Percentiles rank a stretch among this genome's conserved stretches.
phyloP scores from a whole-genome alignment of 2,113 vertebrate genomes.

The Periophthalmodon schlosseri region DNA sequence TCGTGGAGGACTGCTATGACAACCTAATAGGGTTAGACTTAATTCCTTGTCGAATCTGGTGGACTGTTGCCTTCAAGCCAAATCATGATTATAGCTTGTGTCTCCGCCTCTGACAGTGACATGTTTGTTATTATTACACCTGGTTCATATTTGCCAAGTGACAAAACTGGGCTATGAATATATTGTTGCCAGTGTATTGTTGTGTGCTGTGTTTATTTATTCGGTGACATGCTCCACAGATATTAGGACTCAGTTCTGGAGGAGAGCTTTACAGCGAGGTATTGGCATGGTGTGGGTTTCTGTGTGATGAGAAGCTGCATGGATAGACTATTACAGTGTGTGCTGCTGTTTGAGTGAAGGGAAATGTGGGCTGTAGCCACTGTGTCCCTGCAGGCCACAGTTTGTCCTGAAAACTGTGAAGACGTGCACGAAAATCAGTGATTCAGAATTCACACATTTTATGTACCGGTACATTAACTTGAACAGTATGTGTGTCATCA shows the following conservation, averaged over 20 bases:
- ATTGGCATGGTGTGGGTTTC: slow-evolving; percentile 72
- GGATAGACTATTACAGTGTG: slow-evolving; percentile 45
- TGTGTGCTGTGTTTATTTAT: slow-evolving; percentile 2
- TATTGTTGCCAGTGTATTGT: background rate
- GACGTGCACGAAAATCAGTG: slow-evolving; percentile 42
- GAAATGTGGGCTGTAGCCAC: slow-evolving; percentile 53
- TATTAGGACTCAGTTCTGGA: slow-evolving; percentile 81
- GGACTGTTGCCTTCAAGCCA: slow-evolving; percentile 1
- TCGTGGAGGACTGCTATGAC: slow-evolving; percentile 27
- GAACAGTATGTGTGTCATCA: slow-evolving; percentile 20
- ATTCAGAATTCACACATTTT: slow-evolving; percentile 11
- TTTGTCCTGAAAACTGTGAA: slow-evolving; percentile 45
- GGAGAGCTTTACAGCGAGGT: slow-evolving; percentile 77
- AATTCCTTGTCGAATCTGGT: slow-evolving; percentile 26
- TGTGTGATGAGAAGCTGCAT: slow-evolving; percentile 55
- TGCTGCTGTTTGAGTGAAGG: slow-evolving; percentile 44
- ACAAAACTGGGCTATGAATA: background rate
- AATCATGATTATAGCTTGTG: background rate
- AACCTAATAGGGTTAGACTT: slow-evolving; percentile 46
- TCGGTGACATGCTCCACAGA: slow-evolving; percentile 69
- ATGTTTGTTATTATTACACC: background rate
- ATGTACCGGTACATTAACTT: background rate
- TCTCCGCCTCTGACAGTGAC: background rate
- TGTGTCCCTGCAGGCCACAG: slow-evolving; percentile 47
- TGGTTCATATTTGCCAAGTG: background rate